These are phyloP conservation scores for Colostygia pectinataria DNA, from an alignment of 2,888 invertebrate species.

Conservation along the genomic window DNA sequence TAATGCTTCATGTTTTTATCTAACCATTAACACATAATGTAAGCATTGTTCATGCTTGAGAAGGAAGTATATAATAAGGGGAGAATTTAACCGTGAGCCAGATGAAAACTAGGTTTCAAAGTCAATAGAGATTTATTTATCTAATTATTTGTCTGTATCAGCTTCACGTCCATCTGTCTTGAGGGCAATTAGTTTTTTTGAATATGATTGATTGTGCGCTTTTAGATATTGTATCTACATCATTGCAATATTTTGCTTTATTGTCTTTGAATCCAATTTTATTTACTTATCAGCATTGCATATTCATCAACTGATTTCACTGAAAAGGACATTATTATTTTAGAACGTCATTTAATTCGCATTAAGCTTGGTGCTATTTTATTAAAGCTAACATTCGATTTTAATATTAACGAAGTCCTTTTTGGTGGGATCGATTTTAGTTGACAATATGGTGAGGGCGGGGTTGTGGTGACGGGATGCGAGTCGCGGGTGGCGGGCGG, in stretches of 20 bases:
- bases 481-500: slow-evolving; percentile 43
- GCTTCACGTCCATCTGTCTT: no score
- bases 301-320: slow-evolving; percentile 34
- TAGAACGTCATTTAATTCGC: slow-evolving; percentile 18
- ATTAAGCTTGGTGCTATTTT: slow-evolving; percentile 29
- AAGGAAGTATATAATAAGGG: not conserved
- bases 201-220: slow-evolving; percentile 12
- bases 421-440: slow-evolving; percentile 54
- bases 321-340: slow-evolving; percentile 30
- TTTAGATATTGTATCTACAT: slow-evolving; percentile 4
- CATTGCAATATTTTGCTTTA: not conserved
- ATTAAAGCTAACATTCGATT: slow-evolving; percentile 7
- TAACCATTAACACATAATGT: not conserved
- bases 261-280: slow-evolving; percentile 3
- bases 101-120: no score
- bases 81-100: no score
- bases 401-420: slow-evolving; percentile 32
- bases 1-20: slow-evolving; percentile 7
- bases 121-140: no score
- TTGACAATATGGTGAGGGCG: slow-evolving; percentile 81
- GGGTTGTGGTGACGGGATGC: slow-evolving; percentile 44
- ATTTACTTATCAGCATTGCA: slow-evolving; percentile 33
- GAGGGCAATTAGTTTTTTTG: not conserved
- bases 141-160: no score
- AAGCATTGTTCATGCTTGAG: slow-evolving; percentile 4